phyloP scores from a whole-genome alignment of 30 jellyfish, hydroid and myxozoan species.

The Catostylus mosaicus region DNA sequence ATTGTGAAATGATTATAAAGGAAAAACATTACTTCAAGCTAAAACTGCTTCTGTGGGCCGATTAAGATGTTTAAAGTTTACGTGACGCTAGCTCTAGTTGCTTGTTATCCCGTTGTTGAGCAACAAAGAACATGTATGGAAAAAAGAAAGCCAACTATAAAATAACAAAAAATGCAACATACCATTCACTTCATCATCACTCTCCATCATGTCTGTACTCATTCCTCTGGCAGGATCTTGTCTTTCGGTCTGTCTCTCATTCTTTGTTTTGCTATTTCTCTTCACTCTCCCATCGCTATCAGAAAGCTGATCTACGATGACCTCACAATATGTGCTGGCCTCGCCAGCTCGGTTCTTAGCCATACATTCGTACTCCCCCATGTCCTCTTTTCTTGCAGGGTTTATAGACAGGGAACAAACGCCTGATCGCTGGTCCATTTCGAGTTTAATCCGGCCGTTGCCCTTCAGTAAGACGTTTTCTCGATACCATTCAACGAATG shows the following conservation, averaged over 20 bases:
- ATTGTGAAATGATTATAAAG: no score
- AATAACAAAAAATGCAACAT: not conserved
- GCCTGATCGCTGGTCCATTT: constrained; percentile 62
- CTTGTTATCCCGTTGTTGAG: no score
- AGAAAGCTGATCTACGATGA: constrained; percentile 45
- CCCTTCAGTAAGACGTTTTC: constrained; percentile 46
- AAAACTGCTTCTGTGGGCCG: no score
- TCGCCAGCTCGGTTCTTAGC: constrained; percentile 97
- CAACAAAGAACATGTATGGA: no score
- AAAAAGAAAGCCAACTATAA: not conserved
- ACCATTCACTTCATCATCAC: constrained; percentile 42
- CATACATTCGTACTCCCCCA: constrained; percentile 94
- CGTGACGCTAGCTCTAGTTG: no score
- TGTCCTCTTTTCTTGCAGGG: constrained; percentile 53
- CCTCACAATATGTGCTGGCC: constrained; percentile 94
- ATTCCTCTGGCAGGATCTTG: constrained; percentile 55
- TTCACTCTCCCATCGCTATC: constrained; percentile 38
- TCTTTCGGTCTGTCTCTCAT: constrained; percentile 9
- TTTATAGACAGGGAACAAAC: constrained; percentile 61
- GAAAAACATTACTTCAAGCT: no score
- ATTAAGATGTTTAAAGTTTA: no score
- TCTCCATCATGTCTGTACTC: constrained; percentile 66
- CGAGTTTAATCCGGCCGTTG: constrained; percentile 23
- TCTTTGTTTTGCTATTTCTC: constrained; percentile 14
- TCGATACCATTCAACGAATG: constrained; percentile 67